phyloP scores from a whole-genome alignment of 2,797 vertebrate species.

The Galago senegalensis region DNA sequence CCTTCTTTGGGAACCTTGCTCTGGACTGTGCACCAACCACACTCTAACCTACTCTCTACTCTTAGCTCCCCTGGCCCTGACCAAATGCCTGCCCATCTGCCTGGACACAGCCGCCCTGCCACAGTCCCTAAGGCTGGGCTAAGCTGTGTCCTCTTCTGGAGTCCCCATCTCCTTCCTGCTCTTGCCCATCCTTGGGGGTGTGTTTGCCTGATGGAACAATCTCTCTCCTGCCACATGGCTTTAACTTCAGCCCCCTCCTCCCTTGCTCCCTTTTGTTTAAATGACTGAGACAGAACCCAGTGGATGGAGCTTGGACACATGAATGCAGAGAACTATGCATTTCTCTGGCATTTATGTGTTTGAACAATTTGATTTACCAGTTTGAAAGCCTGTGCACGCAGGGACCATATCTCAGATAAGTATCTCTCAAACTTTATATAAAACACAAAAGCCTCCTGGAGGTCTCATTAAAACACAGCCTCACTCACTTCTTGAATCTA shows the following conservation, averaged over 20 bases:
- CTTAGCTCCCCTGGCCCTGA: neutral
- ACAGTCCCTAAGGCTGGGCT: neutral
- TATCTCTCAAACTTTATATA: slow-evolving; percentile 16
- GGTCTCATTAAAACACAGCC: neutral
- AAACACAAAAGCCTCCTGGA: neutral
- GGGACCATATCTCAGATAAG: neutral
- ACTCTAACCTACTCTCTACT: neutral
- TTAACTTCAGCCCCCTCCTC: neutral
- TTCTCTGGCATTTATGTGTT: neutral
- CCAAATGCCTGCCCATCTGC: neutral
- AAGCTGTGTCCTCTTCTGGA: neutral
- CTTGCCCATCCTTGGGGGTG: rapidly evolving
- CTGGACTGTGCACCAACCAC: neutral
- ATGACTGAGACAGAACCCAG: no score
- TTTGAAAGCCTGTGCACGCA: neutral
- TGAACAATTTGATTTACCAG: neutral
- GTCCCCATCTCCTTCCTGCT: neutral
- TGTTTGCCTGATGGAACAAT: neutral
- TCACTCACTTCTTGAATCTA: neutral
- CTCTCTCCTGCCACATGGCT: neutral
- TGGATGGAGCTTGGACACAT: neutral
- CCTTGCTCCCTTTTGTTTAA: neutral
- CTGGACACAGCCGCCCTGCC: neutral
- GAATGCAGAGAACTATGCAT: neutral
- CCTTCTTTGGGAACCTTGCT: neutral